Base-by-base conservation (phyloP, 1,140 invertebrate genomes). In the Brachionus angularis region DNA sequence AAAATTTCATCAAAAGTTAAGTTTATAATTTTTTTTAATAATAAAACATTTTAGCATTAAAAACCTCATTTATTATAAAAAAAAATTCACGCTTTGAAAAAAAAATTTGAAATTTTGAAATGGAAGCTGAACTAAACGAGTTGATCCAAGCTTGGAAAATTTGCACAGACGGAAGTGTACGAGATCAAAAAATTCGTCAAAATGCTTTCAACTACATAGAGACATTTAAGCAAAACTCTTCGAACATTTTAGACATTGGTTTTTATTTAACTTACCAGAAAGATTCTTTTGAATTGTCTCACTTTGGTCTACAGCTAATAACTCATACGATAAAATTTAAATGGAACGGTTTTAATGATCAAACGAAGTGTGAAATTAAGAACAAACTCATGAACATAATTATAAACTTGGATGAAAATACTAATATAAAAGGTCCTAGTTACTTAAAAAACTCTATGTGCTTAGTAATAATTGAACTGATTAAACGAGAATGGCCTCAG, bases 171-270 rank as follows among this genome's bases (percentile, higher is more conserved):
- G 62, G 62, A 21, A 18, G 29, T 1, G 29, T 50, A 23, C 42
- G 47, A n/a, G 62, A 67, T 18, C 42, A 36, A 18, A 42, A 21
- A 0, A 23, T 47, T 34, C 47, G 47, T 5, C 23, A 67, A 23
- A 50, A 67, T n/a, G 62, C 62, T 12, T 67, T 67, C 42, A 67
- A 67, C 14, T 46, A 67, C 10, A 67, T 67, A 1, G 62, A 67
- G 36, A 67, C 25, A 25, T 46, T 67, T 8, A 67, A 67, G 31
- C 62, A 67, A 50, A 67, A n/a, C 18, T 67, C 62, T 0, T 3
- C 23, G 23, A 67, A 67, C 18, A 46, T 67, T 21, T 42, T 67
- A n/a, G 62, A 67, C 23, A 67, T 67, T 29, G 42, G 42, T 29
- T 67, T 67, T 42, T 46, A 47, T 42, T 34, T 67, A 33, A 29